Conservation (phyloP, 2,113 vertebrate species). For the Charadrius vociferus region DNA sequence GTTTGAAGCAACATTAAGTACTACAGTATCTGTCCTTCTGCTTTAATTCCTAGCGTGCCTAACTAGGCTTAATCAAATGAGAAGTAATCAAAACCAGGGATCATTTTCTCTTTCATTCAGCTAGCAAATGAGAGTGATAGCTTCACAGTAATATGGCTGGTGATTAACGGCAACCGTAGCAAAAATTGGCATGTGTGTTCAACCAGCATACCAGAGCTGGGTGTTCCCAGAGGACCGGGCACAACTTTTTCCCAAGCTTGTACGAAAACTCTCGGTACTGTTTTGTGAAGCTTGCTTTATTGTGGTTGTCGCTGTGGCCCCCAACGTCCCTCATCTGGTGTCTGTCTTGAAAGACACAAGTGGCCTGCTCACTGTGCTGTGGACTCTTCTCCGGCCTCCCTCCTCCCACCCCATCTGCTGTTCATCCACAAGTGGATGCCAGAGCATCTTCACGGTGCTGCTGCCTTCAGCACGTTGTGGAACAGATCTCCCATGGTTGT, state of each 20-base stretch:
- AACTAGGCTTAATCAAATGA: slow-evolving; percentile 25
- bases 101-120: slow-evolving; percentile 47
- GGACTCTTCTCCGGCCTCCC: background rate
- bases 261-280: background rate
- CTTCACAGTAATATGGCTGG: background rate
- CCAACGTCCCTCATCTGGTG: background rate
- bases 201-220: background rate
- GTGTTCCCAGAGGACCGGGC: background rate
- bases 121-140: background rate
- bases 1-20: slow-evolving; percentile 29
- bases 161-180: slow-evolving; percentile 8
- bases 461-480: background rate
- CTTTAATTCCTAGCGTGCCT: slow-evolving; percentile 49
- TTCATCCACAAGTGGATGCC: background rate
- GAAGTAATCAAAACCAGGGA: slow-evolving; percentile 30
- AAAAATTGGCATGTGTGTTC: slow-evolving; percentile 34
- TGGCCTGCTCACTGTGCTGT: accelerated
- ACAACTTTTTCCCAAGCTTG: slow-evolving; percentile 4
- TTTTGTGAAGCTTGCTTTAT: background rate
- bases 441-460: background rate
- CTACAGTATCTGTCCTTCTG: slow-evolving; percentile 30
- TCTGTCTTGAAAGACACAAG: background rate
- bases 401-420: background rate
- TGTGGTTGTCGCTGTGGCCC: background rate
- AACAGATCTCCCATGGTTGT: background rate